Percentiles rank a stretch among this genome's conserved stretches.
These are phyloP conservation scores for Borostomias antarcticus DNA, from an alignment of 2,797 vertebrate species.

Conservation along the genomic window DNA sequence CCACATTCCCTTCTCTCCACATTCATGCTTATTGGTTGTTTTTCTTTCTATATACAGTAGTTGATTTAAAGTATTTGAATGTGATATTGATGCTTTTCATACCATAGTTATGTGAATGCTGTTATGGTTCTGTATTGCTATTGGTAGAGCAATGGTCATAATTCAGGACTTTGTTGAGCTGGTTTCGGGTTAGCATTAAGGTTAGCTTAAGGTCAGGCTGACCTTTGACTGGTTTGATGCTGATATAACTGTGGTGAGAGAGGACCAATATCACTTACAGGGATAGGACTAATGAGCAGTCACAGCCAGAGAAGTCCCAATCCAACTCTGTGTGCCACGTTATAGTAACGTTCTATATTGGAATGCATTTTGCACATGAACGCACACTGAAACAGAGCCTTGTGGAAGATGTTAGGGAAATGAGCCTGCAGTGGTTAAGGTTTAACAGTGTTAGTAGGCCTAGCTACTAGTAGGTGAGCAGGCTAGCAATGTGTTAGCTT, in stretches of 20 bases:
- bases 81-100: neutral
- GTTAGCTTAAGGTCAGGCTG: too few relatives aligned
- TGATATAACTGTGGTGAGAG: too few relatives aligned
- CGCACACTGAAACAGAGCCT: neutral
- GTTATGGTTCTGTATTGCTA: constrained; percentile 12
- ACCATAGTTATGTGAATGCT: constrained; percentile 3
- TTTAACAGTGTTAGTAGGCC: too few relatives aligned
- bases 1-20: constrained; percentile 3
- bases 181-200: too few relatives aligned
- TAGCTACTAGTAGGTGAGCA: too few relatives aligned
- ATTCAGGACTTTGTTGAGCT: neutral
- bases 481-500: too few relatives aligned
- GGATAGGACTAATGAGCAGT: neutral
- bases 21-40: constrained; percentile 5
- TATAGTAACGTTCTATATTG: constrained; percentile 3
- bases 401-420: neutral
- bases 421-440: too few relatives aligned
- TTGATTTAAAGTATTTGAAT: neutral
- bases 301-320: neutral
- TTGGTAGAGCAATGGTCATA: constrained; percentile 7
- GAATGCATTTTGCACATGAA: neutral
- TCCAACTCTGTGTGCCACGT: too few relatives aligned
- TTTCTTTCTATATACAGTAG: neutral
- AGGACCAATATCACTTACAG: too few relatives aligned
- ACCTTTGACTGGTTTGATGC: too few relatives aligned